Base-by-base conservation (phyloP, 2,113 vertebrate genomes). In the Pterocles burchelli region DNA sequence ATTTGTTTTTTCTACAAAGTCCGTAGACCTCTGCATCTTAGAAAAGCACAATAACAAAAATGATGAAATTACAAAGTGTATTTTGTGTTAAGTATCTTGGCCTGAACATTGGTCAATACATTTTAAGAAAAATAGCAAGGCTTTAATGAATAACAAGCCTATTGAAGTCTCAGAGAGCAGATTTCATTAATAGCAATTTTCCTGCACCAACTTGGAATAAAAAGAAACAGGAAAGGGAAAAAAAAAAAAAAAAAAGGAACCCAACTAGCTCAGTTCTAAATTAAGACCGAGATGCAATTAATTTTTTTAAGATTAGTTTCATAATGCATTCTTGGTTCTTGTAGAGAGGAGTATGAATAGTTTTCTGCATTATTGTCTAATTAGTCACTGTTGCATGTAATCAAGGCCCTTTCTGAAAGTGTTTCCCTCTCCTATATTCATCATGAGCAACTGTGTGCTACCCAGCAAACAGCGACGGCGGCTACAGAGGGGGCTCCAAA, bases 101-200 rank as follows among this genome's bases (percentile, higher is more conserved):
- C 62, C 82, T 67, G 73, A 87, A 68, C 67, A 68, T 24, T 63
- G 86, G 58, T 94, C 95, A 96, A 93, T 93, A 75, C 79, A 1
- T 92, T 91, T 80, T 77, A 93, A 95, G 80, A 81, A 81, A 89
- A 95, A 96, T 13, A 77, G 94, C 82, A 46, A 51, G 81, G 68
- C 88, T 91, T 85, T 90, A 88, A 94, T 90, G 91, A 97, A 92
- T 72, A 94, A 95, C 68, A 81, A 95, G 89, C 62, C 92, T 70
- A 91, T 31, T 91, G 84, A 96, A 95, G 96, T 87, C 88, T 85
- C 82, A 38, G 88, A 90, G 83, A 96, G 80, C 83, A 84, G 90
- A 93, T 89, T 97, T 74, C 85, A 95, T 81, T 93, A 93, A 93
- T 68, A 96, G 90, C 89, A 93, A 96, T 96, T 91, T 96, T 90